Evolutionary conservation across 2,797 vertebrate species (phyloP), one percentile per base, ranked within the genome.

Genomic region (Zalophus californianus): DNA sequence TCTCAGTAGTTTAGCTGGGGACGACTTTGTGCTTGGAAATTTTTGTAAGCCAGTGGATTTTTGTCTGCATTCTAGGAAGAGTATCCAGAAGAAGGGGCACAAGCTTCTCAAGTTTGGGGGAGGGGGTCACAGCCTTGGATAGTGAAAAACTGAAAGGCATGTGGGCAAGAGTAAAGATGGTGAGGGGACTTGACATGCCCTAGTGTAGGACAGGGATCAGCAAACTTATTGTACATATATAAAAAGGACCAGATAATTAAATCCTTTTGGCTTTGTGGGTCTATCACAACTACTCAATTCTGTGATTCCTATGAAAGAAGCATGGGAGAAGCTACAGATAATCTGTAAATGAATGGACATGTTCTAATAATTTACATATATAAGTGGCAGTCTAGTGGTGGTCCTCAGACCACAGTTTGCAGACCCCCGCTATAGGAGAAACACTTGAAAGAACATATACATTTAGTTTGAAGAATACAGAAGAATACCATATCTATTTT

Each of bases 11-110:
- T 82, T 94, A 62, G 87, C 84, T 80, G 50, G 70, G 58, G 41
- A 85, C 92, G 66, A 90, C 48, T 89, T 79, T 92, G 62, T 75
- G 27, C 38, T 92, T 84, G 73, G 85, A 70, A 14, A 62, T 79
- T 87, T 95, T 92, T 58, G 56, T 84, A 89, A 90, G 35, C 35
- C 54, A 41, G 29, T 78, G 15, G 64, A 64, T 64, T 86, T 94
- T 72, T 95, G 1, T 60, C 56, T 60, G 20, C 11, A 44, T 64
- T 20, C 41, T 41, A 84, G 52, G 90, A 89, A 91, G 14, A 27
- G 7, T 16, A 21, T 86, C 32, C 10, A 48, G 56, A 86, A 35
- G 60, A 97, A 96, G 0, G 18, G 14, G 13, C 9, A 60, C 2
- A 32, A 5, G 10, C 18, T 56, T 92, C 77, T 86, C 10, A 68